Conservation (phyloP, 2,888 invertebrate genomes). For the Uloborus plumipes region DNA sequence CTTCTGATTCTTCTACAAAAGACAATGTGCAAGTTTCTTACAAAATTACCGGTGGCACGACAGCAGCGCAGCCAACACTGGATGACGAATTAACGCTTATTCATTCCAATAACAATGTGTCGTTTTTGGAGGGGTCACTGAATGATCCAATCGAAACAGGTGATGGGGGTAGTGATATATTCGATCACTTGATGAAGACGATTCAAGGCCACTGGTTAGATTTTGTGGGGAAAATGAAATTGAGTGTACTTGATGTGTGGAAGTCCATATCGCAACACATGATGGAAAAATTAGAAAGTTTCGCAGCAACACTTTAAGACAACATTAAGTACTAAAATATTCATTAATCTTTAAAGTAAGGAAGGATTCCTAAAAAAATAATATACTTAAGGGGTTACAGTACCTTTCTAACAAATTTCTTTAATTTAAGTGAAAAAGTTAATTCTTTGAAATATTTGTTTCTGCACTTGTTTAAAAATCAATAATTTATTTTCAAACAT, state of each 20-base stretch:
- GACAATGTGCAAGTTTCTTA: background rate
- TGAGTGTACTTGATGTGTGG: conserved; percentile 61
- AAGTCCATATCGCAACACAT: conserved; percentile 57
- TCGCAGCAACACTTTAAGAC: conserved; percentile 31
- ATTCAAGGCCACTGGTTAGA: conserved; percentile 56
- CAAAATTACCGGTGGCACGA: background rate
- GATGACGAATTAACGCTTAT: background rate
- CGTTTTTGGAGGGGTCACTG: conserved; percentile 18
- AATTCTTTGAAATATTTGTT: too few relatives aligned
- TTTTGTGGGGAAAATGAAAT: conserved; percentile 57
- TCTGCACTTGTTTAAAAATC: too few relatives aligned
- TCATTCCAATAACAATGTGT: conserved; percentile 21
- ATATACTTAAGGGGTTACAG: too few relatives aligned
- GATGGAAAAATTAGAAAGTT: conserved; percentile 54
- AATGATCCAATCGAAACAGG: conserved; percentile 6
- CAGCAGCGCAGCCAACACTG: background rate
- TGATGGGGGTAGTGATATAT: conserved; percentile 31
- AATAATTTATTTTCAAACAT: too few relatives aligned
- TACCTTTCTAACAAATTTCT: too few relatives aligned
- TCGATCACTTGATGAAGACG: conserved; percentile 42
- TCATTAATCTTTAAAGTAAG: too few relatives aligned
- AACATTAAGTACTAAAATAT: too few relatives aligned
- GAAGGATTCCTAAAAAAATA: too few relatives aligned
- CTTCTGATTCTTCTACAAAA: background rate
- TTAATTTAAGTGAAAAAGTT: too few relatives aligned